Base-by-base conservation (phyloP, 2,888 invertebrate genomes). In the Lasioglossum figueresi region DNA sequence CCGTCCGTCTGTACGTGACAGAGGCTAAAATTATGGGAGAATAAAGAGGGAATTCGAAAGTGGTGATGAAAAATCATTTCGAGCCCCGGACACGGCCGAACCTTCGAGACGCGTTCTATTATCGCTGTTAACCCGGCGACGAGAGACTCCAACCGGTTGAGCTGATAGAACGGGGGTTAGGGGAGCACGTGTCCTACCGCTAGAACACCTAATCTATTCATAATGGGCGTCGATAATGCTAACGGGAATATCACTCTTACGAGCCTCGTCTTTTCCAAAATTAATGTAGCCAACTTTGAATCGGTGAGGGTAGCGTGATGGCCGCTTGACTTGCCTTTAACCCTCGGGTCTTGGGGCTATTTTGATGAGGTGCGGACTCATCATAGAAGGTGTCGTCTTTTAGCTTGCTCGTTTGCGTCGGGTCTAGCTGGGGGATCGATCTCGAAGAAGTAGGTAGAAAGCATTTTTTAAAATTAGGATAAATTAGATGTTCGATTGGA, bases 1-100 rank as follows among this genome's bases (percentile, higher is more conserved):
- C 76, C 48, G 83, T 68, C 76, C 48, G 82, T 73, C 83, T 76
- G 84, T 86, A 83, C 82, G 83, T 77, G 89, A 88, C 71, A 52
- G 85, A 37, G 83, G 76, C 77, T 86, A 83, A 83, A 80, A 91
- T 90, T 89, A 89, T 84, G 80, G 78, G 76, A 80, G 86, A 86
- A 91, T 86, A 84, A 86, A 91, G 91, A 91, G 91, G 83, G 88
- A 92, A 92, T 90, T 91, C 86, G 88, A 89, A 87, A 92, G 89
- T 88, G 88, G 80, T 87, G 89, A 79, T 87, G 88, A 90, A 91
- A 91, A 91, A 91, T 92, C 88, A 92, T 90, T 90, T 88, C 84
- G 87, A 84, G 56, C 80, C 56, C 72, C 27, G 81, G 78, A 73
- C 63, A 31, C 31, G 63, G 83, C 72, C 84, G 85, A 85, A 83